Conservation (phyloP, 2,888 invertebrate species). For the Cantharis rustica region DNA sequence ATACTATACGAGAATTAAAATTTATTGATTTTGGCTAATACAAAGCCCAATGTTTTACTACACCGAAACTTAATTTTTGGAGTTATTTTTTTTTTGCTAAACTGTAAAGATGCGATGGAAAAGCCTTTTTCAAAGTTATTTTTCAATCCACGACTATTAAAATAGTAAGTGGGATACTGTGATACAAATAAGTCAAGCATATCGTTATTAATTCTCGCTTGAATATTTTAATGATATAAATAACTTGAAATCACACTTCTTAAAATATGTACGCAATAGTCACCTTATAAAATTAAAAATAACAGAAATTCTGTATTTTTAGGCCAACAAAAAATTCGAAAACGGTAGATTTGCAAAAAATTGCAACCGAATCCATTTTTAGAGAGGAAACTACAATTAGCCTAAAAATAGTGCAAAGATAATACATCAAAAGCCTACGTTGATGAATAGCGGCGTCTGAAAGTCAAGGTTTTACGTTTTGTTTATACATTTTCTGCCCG, state of each 20-base stretch:
- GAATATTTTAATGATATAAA: conserved; percentile 8
- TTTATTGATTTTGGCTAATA: background rate
- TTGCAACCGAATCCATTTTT: background rate
- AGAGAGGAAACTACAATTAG: background rate
- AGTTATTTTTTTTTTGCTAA: background rate
- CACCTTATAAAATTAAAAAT: background rate
- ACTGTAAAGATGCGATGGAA: background rate
- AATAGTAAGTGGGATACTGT: background rate
- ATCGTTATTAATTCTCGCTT: conserved; percentile 4
- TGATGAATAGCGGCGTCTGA: background rate
- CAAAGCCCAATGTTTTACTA: background rate
- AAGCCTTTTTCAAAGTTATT: background rate
- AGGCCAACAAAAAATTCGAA: background rate
- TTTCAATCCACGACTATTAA: background rate
- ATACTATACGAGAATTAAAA: background rate
- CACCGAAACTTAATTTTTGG: background rate
- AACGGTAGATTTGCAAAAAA: background rate
- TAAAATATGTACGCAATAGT: background rate
- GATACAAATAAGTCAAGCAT: background rate
- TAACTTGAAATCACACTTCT: background rate
- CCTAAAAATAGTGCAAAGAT: background rate
- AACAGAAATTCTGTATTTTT: background rate
- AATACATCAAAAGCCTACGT: background rate
- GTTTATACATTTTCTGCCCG: background rate
- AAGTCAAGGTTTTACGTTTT: background rate